A percentile compares a stretch with the other conserved stretches of the same genome.
These are phyloP conservation scores for Falco columbarius DNA, from an alignment of 2,797 vertebrate genomes.

Conservation along the genomic window DNA sequence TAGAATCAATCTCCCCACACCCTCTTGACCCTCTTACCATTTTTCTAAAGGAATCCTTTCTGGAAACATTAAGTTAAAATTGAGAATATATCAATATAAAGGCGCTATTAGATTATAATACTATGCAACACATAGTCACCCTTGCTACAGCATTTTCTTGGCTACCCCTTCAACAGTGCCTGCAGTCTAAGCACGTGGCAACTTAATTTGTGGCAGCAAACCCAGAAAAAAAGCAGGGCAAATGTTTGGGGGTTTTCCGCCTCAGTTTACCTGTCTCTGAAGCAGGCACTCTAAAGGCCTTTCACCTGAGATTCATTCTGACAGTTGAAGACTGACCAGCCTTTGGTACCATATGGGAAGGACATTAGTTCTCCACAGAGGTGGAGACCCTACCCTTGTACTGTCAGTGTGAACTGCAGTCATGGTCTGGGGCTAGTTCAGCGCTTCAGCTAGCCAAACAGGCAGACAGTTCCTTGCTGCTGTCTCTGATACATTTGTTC, in stretches of 20 bases:
- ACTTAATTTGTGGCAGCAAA: not conserved
- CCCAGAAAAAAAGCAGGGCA: not conserved
- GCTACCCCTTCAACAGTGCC: not conserved
- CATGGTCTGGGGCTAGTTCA: not conserved
- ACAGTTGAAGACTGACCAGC: not conserved
- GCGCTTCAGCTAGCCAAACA: not conserved
- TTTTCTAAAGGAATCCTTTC: not conserved
- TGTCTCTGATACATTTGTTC: not conserved
- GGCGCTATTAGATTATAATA: not conserved
- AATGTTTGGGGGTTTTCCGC: not conserved
- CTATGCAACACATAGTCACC: not conserved
- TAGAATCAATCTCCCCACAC: not conserved
- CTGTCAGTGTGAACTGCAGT: not conserved
- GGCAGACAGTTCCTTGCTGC: not conserved
- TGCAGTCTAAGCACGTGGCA: rapidly evolving
- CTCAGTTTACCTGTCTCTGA: not conserved
- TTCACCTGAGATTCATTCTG: not conserved
- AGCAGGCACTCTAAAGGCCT: not conserved
- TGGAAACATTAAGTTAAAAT: not conserved
- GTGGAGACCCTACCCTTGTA: not conserved
- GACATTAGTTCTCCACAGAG: not conserved
- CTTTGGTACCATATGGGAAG: not conserved
- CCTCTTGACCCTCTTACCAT: not conserved
- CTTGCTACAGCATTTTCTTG: not conserved
- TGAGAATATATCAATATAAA: not conserved